Percentiles rank a stretch among this genome's conserved stretches.
phyloP scores from a whole-genome alignment of 2,888 invertebrate species.

The Calliphora vomitoria region DNA sequence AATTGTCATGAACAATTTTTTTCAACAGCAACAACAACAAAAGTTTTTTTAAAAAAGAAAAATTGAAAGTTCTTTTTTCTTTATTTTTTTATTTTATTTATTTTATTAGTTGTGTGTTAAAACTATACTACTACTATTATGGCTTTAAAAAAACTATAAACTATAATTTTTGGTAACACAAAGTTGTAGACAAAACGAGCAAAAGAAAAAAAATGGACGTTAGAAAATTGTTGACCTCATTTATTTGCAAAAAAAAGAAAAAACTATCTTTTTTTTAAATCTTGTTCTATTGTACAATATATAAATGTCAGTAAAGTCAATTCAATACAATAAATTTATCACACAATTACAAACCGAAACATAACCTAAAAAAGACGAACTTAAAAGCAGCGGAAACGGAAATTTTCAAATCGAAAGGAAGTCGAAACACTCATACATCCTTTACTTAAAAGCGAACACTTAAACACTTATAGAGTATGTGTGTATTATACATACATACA shows the following conservation, averaged over 20 bases:
- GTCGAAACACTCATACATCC: constrained; percentile 59
- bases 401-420: constrained; percentile 63
- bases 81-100: not conserved
- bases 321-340: constrained; percentile 69
- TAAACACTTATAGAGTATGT: constrained; percentile 3
- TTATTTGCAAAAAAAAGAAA: constrained; percentile 23
- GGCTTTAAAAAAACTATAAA: constrained; percentile 10
- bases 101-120: constrained; percentile 14
- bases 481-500: not conserved
- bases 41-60: constrained; percentile 16
- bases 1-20: constrained; percentile 65
- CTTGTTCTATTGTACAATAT: constrained; percentile 8
- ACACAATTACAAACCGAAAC: constrained; percentile 61
- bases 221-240: constrained; percentile 60
- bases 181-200: constrained; percentile 30
- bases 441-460: constrained; percentile 29
- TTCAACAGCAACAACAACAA: constrained; percentile 47
- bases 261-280: not conserved
- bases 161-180: constrained; percentile 20
- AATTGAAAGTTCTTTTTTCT: constrained; percentile 66
- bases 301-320: constrained; percentile 66
- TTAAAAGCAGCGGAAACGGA: constrained; percentile 49
- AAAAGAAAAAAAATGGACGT: constrained; percentile 24
- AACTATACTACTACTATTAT: constrained; percentile 10
- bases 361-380: constrained; percentile 10